These are phyloP conservation scores for Ips nitidus DNA, from an alignment of 1,140 invertebrate genomes.

Conservation along the genomic window DNA sequence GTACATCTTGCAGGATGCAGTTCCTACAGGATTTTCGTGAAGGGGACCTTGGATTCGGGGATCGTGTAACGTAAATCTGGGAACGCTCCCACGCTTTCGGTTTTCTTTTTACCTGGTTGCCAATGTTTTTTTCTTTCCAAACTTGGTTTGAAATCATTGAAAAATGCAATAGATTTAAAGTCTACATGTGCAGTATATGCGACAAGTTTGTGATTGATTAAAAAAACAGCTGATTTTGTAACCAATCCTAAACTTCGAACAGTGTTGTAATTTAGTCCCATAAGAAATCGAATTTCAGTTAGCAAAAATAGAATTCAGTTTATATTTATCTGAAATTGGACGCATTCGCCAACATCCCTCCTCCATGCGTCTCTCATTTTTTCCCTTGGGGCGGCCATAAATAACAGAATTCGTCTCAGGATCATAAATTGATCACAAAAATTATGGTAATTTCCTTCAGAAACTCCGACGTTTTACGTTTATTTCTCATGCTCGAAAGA, in stretches of 20 bases:
- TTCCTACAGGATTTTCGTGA: neutral
- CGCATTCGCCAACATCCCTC: too few species aligned
- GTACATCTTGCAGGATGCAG: neutral
- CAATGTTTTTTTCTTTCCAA: neutral
- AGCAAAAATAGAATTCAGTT: too few species aligned
- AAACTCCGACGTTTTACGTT: constrained; percentile 2
- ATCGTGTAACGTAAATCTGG: neutral
- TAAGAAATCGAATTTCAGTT: too few species aligned
- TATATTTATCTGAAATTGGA: too few species aligned
- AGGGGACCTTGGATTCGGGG: constrained; percentile 1
- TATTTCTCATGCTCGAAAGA: constrained; percentile 26
- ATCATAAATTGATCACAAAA: constrained; percentile 1
- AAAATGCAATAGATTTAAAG: too few species aligned
- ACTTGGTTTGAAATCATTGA: too few species aligned
- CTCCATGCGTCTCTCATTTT: neutral
- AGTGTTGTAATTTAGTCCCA: too few species aligned
- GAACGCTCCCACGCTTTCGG: neutral
- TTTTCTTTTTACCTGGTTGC: neutral
- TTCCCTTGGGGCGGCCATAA: neutral
- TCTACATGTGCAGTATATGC: too few species aligned
- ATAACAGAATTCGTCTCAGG: neutral
- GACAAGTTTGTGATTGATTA: too few species aligned
- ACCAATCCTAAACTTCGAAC: too few species aligned
- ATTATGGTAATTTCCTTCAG: constrained; percentile 16
- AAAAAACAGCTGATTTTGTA: too few species aligned